A percentile compares a stretch with the other conserved stretches of the same genome.
Evolutionary conservation across 2,113 vertebrate genomes (phyloP).

Genomic region (Urocynchramus pylzowi): DNA sequence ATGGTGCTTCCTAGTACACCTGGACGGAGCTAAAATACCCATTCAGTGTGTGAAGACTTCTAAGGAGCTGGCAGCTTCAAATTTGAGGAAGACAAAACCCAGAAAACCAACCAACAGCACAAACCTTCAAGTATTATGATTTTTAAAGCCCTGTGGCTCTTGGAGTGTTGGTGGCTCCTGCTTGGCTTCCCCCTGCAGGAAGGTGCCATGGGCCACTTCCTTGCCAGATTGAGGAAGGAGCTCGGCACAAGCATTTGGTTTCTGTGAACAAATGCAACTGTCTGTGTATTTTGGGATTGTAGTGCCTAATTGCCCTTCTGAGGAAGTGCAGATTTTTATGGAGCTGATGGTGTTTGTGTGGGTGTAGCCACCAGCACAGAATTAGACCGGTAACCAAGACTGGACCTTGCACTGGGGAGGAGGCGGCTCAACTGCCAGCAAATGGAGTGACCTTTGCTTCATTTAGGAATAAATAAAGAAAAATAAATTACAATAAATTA

Average conservation of each 20-base stretch:
- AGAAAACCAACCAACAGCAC: background rate
- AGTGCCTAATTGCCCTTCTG: background rate
- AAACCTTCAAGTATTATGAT: background rate
- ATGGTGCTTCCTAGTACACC: background rate
- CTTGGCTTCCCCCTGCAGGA: background rate
- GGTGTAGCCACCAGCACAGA: background rate
- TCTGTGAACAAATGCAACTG: background rate
- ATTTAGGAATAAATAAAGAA: background rate
- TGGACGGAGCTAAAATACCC: background rate
- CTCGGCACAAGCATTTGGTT: background rate
- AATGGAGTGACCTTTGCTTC: background rate
- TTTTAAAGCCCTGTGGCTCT: background rate
- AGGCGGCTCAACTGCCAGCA: background rate
- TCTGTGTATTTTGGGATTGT: background rate
- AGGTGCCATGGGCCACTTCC: background rate
- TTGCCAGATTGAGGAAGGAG: background rate
- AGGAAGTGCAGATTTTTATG: background rate
- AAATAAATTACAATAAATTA: background rate
- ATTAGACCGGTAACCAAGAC: background rate
- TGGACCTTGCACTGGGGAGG: slow-evolving; percentile 42
- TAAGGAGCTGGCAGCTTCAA: background rate
- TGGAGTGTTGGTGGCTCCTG: background rate
- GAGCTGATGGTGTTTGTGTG: background rate
- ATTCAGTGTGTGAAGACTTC: background rate
- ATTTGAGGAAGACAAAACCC: background rate